Percentiles rank a stretch among this genome's conserved stretches.
Evolutionary conservation across 2,113 vertebrate species (phyloP).

Genomic region (Galbula dea): DNA sequence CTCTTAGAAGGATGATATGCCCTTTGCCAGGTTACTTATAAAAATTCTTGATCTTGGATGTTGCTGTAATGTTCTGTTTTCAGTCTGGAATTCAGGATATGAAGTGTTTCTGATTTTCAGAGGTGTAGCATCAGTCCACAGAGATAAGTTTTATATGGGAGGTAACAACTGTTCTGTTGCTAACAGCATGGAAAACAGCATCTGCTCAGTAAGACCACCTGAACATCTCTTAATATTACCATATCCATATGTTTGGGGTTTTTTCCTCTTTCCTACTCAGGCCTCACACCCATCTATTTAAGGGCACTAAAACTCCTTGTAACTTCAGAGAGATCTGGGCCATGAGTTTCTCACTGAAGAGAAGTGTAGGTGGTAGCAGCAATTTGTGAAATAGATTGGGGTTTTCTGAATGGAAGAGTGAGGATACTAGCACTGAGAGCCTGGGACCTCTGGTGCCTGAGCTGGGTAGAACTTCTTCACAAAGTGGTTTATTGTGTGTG

Average conservation of each 20-base stretch:
- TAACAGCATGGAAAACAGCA: neutral
- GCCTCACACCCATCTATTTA: neutral
- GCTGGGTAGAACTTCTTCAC: neutral
- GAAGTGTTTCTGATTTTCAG: neutral
- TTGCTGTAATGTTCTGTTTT: neutral
- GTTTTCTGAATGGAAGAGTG: neutral
- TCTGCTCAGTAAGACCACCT: neutral
- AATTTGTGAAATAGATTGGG: neutral
- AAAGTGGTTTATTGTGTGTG: neutral
- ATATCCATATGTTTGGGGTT: fast-evolving
- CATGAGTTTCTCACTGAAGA: neutral
- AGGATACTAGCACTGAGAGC: neutral
- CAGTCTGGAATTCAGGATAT: neutral
- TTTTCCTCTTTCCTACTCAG: neutral
- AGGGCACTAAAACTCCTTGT: neutral
- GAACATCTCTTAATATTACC: neutral
- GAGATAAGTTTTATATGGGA: neutral
- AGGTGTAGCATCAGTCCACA: neutral
- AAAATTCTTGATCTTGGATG: neutral
- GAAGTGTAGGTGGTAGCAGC: neutral
- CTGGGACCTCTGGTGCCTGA: neutral
- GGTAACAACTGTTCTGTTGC: neutral
- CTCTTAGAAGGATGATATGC: neutral
- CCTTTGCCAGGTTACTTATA: neutral
- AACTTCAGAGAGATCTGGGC: neutral